phyloP scores from a whole-genome alignment of 1,140 invertebrate species.

The Paraescarpia echinospica region DNA sequence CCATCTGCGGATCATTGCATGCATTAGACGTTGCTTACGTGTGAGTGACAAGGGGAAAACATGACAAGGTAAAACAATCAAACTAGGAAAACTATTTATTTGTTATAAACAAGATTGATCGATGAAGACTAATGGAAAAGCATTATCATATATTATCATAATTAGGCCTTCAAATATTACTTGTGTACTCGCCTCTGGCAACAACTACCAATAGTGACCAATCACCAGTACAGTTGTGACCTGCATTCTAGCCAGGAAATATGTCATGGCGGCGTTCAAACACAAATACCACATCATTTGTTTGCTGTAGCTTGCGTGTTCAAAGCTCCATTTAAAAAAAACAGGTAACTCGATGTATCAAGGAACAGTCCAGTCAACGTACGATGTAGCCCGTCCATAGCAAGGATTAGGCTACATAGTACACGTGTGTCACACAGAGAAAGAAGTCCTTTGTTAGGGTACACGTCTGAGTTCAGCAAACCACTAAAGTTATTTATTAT shows the following conservation, averaged over 20 bases:
- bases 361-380: background rate
- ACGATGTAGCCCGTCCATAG: background rate
- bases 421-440: background rate
- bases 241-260: background rate
- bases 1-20: background rate
- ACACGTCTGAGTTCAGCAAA: no score
- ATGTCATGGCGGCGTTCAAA: background rate
- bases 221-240: background rate
- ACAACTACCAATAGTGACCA: no score
- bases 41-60: background rate
- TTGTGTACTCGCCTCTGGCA: no score
- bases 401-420: background rate
- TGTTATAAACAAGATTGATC: background rate
- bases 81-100: background rate
- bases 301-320: background rate
- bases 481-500: no score
- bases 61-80: background rate
- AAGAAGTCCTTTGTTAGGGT: no score
- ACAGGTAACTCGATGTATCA: background rate
- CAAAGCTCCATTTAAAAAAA: background rate
- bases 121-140: background rate
- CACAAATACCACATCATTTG: background rate
- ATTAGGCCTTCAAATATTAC: no score
- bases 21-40: background rate
- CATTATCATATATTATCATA: background rate